phyloP scores from a whole-genome alignment of 2,888 invertebrate species.

The Cheilosia soror region DNA sequence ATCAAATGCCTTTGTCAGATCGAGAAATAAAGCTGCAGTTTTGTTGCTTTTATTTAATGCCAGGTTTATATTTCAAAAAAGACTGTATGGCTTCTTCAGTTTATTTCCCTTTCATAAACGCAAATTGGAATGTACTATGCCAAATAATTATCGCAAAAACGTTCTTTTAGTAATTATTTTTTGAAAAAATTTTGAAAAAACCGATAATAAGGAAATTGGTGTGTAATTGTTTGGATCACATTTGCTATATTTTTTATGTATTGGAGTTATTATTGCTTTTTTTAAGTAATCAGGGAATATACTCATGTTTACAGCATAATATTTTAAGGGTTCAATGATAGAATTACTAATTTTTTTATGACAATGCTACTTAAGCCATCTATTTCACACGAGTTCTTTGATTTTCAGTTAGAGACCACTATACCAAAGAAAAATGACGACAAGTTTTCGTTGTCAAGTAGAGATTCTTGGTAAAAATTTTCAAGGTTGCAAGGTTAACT shows the following conservation, averaged over 20 bases:
- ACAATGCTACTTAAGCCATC: neutral
- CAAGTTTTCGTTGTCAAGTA: too few relatives aligned
- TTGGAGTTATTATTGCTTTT: neutral
- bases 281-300: neutral
- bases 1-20: slow-evolving; percentile 14
- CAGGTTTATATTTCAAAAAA: slow-evolving; percentile 3
- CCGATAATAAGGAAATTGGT: neutral
- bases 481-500: neutral
- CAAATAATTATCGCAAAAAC: neutral
- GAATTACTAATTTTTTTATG: neutral
- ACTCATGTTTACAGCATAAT: neutral
- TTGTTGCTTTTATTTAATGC: neutral
- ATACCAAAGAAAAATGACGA: neutral
- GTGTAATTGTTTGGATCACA: slow-evolving; percentile 3
- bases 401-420: neutral
- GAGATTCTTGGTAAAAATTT: neutral
- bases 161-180: slow-evolving; percentile 14
- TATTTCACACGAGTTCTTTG: neutral
- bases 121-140: neutral
- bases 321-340: neutral
- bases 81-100: neutral
- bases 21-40: neutral
- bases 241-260: neutral
- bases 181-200: slow-evolving; percentile 15
- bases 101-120: slow-evolving; percentile 1